Evolutionary conservation across 2,113 vertebrate species (phyloP), one percentile per base, ranked within the genome.

Genomic region (Psilopogon haemacephalus): DNA sequence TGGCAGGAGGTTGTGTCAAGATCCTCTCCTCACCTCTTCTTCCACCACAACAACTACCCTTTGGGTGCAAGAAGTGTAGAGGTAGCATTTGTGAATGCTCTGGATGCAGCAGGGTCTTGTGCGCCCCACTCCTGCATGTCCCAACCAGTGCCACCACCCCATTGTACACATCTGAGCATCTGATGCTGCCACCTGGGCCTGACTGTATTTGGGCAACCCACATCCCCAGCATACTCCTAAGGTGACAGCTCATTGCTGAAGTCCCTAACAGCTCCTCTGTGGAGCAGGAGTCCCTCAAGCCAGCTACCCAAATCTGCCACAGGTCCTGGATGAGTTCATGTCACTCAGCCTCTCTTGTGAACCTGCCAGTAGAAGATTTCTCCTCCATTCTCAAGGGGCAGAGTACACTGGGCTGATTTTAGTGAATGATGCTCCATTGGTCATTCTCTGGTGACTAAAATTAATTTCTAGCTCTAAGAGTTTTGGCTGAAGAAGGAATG

Each of bases 131-230:
- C 63, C 60, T 42, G 4, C 46, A 59, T 23, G 26, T 68, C 30
- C 38, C 68, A 79, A 37, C n/a, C 5, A 2, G 8, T 71, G 38
- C 46, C 70, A 74, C 27, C 23, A 60, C 12, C 11, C 28, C 48
- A 7, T 2, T 2, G 11, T 58, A 19, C 37, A n/a, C 0, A 0
- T 15, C 63, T 62, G 35, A 4, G 1, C 50, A 48, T 73, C 60
- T 50, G 2, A 1, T 63, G 30, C 28, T 3, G 0, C 37, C 81
- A 32, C 32, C 21, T 63, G 15, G 21, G 33, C 58, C 35, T 74
- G 65, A 14, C 58, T 46, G 23, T 20, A n/a, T 63, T 2, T 2
- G 32, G 37, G 26, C 1, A 5, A 94, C 19, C 19, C 35, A 46
- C 13, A n/a, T 33, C 19, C 69, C 23, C 84, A 78, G 44, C 0